phyloP scores from a whole-genome alignment of 2,113 vertebrate species.

The Notothenia rossii region DNA sequence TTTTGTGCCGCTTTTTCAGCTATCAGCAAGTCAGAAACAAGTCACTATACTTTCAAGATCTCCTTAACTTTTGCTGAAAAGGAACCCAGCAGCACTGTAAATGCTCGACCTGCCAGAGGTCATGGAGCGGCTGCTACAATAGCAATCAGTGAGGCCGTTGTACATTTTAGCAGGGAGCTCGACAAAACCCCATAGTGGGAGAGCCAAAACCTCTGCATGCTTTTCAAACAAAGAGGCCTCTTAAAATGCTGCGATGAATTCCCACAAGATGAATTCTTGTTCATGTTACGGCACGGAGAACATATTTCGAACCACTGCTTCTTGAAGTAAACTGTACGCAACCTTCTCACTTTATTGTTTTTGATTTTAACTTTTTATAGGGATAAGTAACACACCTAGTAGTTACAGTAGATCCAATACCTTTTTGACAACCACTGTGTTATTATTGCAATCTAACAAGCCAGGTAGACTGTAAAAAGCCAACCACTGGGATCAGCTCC shows the following conservation, averaged over 20 bases:
- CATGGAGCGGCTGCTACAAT: slow-evolving; percentile 28
- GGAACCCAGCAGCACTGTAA: slow-evolving; percentile 26
- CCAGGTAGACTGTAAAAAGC: not conserved
- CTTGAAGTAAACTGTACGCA: not conserved
- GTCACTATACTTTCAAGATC: slow-evolving; percentile 9
- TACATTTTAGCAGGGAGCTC: slow-evolving; percentile 45
- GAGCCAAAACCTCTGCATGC: slow-evolving; percentile 45
- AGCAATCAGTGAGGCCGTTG: slow-evolving; percentile 63
- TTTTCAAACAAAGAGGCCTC: slow-evolving; percentile 34
- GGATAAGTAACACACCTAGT: not conserved
- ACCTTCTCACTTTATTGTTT: not conserved
- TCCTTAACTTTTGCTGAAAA: slow-evolving; percentile 32
- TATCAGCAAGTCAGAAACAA: slow-evolving; percentile 14
- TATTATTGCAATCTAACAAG: slow-evolving; percentile 1
- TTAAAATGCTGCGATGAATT: slow-evolving; percentile 38
- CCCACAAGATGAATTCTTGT: slow-evolving; percentile 32
- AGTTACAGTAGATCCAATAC: slow-evolving; percentile 3
- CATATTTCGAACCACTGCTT: not conserved
- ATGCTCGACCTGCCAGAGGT: slow-evolving; percentile 19
- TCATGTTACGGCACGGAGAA: slow-evolving; percentile 11
- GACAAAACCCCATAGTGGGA: slow-evolving; percentile 23
- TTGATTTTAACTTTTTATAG: slow-evolving; percentile 3
- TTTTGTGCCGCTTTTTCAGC: slow-evolving; percentile 35
- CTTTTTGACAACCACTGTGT: not conserved
- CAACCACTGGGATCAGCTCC: not conserved